Base-by-base conservation (phyloP, 2,888 invertebrate species). In the Dromius quadrimaculatus region DNA sequence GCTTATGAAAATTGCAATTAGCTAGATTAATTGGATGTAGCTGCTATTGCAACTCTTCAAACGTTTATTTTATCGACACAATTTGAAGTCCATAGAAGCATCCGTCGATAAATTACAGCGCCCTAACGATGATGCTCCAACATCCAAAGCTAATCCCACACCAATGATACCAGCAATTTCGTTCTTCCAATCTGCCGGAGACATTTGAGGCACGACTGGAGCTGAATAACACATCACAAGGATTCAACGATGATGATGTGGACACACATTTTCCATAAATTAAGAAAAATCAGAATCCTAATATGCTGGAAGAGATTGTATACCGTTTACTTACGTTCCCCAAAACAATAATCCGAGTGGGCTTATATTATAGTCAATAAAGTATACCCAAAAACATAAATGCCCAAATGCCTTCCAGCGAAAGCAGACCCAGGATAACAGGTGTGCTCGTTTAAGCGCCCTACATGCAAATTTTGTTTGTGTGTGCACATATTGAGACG, bases 61-160 rank as follows among this genome's bases (percentile, higher is more conserved):
- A n/a, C n/a, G n/a, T n/a, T n/a, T n/a, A n/a, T n/a, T n/a, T n/a
- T n/a, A n/a, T n/a, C 23, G 50, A 54, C 23, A 54, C 23, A 54
- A 54, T 54, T 28, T 11, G 28, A 54, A 54, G 28, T 54, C 28
- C 28, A 23, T 23, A 0, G 13, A 6, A 9, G 23, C 28, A 28
- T 6, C 50, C 50, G 28, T 54, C 50, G 28, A 54, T 54, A 54
- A 54, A 54, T 54, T 28, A 54, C 50, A n/a, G n/a, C n/a, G n/a
- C n/a, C n/a, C n/a, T n/a, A n/a, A n/a, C 50, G 28, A 54, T 54
- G 28, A 28, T 54, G 28, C 50, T 36, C 11, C 36, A 36, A 23
- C 47, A 13, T n/a, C 50, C 50, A 5, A n/a, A n/a, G 13, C 28
- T 41, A 41, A 41, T 41, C 41, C 41, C 1, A 9, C 41, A 15